Percentiles rank a stretch among this genome's conserved stretches.
phyloP scores from a whole-genome alignment of 2,888 invertebrate genomes.

The Melanchra persicariae region DNA sequence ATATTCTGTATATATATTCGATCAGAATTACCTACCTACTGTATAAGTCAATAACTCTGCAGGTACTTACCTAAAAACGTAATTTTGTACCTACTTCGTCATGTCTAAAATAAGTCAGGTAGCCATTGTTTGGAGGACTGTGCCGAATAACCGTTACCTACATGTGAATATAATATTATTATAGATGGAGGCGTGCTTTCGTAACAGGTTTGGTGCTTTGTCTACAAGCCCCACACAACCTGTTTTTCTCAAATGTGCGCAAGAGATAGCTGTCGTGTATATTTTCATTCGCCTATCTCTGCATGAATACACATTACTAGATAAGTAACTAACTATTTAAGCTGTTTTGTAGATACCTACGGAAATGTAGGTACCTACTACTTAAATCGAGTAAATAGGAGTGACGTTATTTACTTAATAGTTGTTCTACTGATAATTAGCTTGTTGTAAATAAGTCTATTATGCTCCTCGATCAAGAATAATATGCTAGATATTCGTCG shows the following conservation, averaged over 20 bases:
- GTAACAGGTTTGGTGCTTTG: slow-evolving; percentile 22
- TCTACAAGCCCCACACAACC: slow-evolving; percentile 17
- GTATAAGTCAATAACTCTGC: background rate
- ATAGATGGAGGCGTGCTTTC: background rate
- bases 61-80: background rate
- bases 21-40: no score
- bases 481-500: background rate
- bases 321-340: background rate
- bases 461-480: no score
- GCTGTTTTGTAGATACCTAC: background rate
- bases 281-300: slow-evolving; percentile 16
- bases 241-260: slow-evolving; percentile 17
- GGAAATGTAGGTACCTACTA: no score
- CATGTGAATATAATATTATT: background rate
- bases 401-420: background rate
- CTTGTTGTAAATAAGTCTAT: background rate
- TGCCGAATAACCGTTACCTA: slow-evolving; percentile 21
- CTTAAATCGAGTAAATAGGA: slow-evolving; percentile 8
- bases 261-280: background rate
- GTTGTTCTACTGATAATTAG: background rate
- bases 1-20: background rate
- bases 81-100: slow-evolving; percentile 2
- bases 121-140: background rate
- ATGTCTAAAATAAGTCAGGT: background rate
- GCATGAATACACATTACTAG: background rate